phyloP scores from a whole-genome alignment of 37 sponge, comb jelly and placozoan genomes.

The Hexactinellida sp. region DNA sequence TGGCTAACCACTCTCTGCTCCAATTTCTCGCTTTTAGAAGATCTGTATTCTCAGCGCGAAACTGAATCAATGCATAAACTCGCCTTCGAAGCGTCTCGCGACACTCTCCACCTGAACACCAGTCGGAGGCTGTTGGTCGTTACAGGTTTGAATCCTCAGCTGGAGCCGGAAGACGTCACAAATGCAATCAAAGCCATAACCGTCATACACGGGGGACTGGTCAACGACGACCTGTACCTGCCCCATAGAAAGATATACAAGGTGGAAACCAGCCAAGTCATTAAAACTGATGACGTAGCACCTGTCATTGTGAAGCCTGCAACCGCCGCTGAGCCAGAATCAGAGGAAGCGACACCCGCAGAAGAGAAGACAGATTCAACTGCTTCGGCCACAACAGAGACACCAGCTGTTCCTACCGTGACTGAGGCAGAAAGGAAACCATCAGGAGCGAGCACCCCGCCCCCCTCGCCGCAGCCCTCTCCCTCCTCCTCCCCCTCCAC shows the following conservation, averaged over 20 bases:
- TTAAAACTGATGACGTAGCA: not conserved
- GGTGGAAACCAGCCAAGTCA: not conserved
- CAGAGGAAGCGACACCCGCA: not conserved
- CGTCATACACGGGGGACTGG: conserved; percentile 44
- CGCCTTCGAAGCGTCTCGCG: not conserved
- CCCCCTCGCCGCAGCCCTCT: not conserved
- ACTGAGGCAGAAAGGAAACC: not conserved
- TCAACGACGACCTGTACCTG: conserved; percentile 25
- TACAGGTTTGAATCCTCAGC: conserved; percentile 30
- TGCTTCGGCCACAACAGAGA: not conserved
- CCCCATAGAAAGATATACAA: conserved; percentile 3
- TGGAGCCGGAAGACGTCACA: conserved; percentile 17
- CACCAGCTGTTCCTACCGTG: not conserved
- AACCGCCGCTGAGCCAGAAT: not conserved
- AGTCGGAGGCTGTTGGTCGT: conserved; percentile 44
- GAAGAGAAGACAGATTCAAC: not conserved
- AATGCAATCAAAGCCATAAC: conserved; percentile 21
- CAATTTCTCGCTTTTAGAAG: conserved; percentile 6
- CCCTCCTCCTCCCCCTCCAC: not conserved
- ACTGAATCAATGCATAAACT: not conserved
- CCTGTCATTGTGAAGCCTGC: not conserved
- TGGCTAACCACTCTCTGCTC: not conserved
- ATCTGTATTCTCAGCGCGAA: not conserved
- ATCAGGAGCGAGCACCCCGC: not conserved
- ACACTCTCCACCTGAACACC: conserved; percentile 3